Percentiles rank a stretch among this genome's conserved stretches.
phyloP scores from a whole-genome alignment of 2,888 invertebrate genomes.

The Tolmerus cingulatus region DNA sequence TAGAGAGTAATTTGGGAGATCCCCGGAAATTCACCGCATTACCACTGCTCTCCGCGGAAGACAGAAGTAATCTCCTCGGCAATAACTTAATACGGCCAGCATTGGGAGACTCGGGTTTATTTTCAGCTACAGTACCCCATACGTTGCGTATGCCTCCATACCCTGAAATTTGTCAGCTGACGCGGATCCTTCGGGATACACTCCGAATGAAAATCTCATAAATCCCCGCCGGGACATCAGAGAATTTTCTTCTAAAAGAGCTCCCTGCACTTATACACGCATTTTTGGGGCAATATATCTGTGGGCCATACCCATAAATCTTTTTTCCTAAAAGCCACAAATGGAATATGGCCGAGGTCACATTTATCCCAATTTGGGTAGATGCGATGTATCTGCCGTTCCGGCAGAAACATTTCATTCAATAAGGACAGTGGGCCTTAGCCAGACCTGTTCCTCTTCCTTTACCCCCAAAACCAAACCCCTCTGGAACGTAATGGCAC shows the following conservation, averaged over 20 bases:
- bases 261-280: neutral
- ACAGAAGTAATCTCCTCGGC: neutral
- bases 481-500: neutral
- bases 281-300: constrained; percentile 6
- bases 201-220: constrained; percentile 10
- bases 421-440: neutral
- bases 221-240: neutral
- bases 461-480: neutral
- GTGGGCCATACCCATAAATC: constrained; percentile 12
- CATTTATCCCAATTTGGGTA: constrained; percentile 36
- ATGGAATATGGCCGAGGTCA: constrained; percentile 37
- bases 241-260: neutral
- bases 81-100: neutral
- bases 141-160: neutral
- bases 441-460: neutral
- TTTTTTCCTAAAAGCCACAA: constrained; percentile 34
- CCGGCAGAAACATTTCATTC: constrained; percentile 19
- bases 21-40: neutral
- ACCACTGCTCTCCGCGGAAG: neutral
- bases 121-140: neutral
- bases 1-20: neutral
- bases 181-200: neutral
- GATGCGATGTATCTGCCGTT: constrained; percentile 9
- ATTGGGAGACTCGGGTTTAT: neutral
- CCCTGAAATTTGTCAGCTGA: neutral